Evolutionary conservation across 2,113 vertebrate genomes (phyloP).

Genomic region (Pteropus alecto): DNA sequence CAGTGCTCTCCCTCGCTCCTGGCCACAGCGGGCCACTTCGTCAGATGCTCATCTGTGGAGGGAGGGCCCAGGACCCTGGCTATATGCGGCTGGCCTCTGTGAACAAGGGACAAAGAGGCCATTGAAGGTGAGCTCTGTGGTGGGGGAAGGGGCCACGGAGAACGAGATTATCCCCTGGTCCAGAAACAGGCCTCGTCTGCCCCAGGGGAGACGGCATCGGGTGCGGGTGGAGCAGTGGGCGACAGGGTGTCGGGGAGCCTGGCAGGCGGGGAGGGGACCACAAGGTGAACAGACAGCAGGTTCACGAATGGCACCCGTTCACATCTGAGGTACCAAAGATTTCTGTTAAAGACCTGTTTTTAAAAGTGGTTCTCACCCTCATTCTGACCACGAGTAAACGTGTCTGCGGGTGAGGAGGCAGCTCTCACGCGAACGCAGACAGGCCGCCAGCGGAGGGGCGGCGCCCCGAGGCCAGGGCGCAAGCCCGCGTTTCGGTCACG

Average conservation of each 20-base stretch:
- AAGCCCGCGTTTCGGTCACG: no score
- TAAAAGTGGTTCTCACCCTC: not conserved
- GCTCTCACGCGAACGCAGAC: not conserved
- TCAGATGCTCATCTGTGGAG: not conserved
- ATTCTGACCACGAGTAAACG: not conserved
- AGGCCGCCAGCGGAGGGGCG: accelerated
- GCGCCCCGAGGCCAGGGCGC: not conserved
- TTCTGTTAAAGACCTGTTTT: not conserved
- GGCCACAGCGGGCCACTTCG: not conserved
- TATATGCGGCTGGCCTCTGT: not conserved
- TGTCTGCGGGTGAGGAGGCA: not conserved
- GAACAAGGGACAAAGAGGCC: not conserved
- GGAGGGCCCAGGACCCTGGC: not conserved
- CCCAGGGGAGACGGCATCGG: not conserved
- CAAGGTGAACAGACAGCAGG: not conserved
- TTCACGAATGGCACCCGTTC: not conserved
- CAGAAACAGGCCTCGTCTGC: not conserved
- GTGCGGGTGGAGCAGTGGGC: not conserved
- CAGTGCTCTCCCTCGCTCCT: accelerated
- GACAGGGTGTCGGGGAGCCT: accelerated
- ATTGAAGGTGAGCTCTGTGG: not conserved
- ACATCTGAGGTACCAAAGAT: not conserved
- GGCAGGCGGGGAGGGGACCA: not conserved
- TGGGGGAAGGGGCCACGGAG: not conserved
- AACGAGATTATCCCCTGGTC: not conserved